These are phyloP conservation scores for Cassiopea andromeda DNA, from an alignment of 30 jellyfish, hydroid and myxozoan genomes.

Conservation along the genomic window DNA sequence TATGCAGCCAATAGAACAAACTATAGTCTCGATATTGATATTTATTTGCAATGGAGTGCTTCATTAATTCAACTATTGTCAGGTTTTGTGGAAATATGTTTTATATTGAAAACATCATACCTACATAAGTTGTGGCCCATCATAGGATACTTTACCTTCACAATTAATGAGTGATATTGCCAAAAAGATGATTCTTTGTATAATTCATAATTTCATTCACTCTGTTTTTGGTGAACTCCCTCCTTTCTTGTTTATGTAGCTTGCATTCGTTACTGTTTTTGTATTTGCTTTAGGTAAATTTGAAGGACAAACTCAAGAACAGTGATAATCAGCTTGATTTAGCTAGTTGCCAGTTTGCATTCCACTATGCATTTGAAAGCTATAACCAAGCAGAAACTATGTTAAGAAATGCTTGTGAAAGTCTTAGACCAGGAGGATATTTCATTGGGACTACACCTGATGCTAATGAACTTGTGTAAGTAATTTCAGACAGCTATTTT, in stretches of 20 bases:
- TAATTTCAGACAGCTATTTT: neutral
- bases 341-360: conserved; percentile 99
- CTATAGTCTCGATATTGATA: too few species aligned
- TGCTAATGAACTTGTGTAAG: conserved; percentile 96
- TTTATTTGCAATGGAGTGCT: too few species aligned
- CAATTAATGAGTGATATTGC: too few species aligned
- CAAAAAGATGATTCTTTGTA: too few species aligned
- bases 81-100: too few species aligned
- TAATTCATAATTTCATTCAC: too few species aligned
- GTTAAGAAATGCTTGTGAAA: conserved; percentile 95
- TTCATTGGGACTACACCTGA: conserved; percentile 99
- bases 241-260: neutral
- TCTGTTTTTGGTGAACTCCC: neutral
- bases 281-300: conserved; percentile 49
- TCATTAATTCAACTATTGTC: too few species aligned
- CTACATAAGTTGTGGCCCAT: too few species aligned
- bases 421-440: conserved; percentile 95
- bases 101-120: too few species aligned
- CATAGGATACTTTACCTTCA: too few species aligned
- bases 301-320: conserved; percentile 69
- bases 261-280: neutral
- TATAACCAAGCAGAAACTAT: conserved; percentile 94
- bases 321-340: conserved; percentile 83
- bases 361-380: conserved; percentile 95
- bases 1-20: too few species aligned